Base-by-base conservation (phyloP, 2,888 invertebrate genomes). In the Amphiduros pacificus region DNA sequence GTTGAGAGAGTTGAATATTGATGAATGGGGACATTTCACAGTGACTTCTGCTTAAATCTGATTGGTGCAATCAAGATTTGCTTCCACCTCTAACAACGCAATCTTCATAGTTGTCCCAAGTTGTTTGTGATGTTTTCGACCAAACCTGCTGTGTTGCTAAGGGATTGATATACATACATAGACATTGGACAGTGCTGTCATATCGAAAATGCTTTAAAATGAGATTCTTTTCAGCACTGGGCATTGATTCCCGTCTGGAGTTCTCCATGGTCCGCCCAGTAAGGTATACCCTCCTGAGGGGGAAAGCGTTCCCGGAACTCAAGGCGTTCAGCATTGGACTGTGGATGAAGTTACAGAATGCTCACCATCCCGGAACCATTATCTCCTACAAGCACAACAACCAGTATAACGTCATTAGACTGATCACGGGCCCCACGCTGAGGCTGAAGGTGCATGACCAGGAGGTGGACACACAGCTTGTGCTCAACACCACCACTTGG, bases 291-390 rank as follows among this genome's bases (percentile, higher is more conserved):
- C 59, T 78, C 3, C 67, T 81, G 11, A 66, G 76, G 49, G 76
- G 75, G 53, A 78, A 78, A 59, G 73, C 77, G 1, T 77, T 81
- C 60, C 80, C 81, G 2, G 68, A 66, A 29, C 73, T 81, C 29
- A 56, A 61, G 2, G 60, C 72, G 20, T 79, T 81, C 60, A 79
- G 80, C 14, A 73, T 81, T 50, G 73, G 75, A 14, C 74, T 80
- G 55, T 82, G 79, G 79, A 67, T 82, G 20, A 74, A 73, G 61
- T 68, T 77, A 27, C 61, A 61, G 56, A 53, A 66, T 48, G 55
- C 68, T n/a, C 40, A 55, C 14, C 68, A 70, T 26, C 59, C 58
- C 1, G 67, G 69, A n/a, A 69, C 67, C 32, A 55, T 70, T 20
- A 53, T 70, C 22, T 67, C 70, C 5, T 68, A 71, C 55, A 44